Conservation (phyloP, 2,113 vertebrate species). For the Pomatostomus ruficeps region DNA sequence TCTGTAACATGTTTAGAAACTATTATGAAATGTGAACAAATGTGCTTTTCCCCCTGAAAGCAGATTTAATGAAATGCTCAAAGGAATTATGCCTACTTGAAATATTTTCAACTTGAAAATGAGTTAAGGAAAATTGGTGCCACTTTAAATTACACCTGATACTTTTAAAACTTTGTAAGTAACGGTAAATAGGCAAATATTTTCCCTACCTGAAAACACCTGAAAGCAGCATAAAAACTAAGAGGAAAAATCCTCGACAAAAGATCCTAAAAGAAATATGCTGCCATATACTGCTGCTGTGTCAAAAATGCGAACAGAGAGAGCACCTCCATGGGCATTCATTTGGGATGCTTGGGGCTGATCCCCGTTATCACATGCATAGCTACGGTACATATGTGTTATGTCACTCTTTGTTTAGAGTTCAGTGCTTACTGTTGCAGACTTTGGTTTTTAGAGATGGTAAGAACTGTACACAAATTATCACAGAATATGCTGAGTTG, state of each 20-base stretch:
- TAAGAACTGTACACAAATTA: not conserved
- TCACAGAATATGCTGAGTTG: not conserved
- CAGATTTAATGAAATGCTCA: not conserved
- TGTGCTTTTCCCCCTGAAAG: not conserved
- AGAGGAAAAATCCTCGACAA: not conserved
- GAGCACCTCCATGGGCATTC: fast-evolving
- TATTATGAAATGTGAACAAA: not conserved
- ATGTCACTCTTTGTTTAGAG: not conserved
- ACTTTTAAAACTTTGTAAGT: not conserved
- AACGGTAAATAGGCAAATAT: not conserved
- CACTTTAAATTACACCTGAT: not conserved
- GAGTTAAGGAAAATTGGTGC: not conserved
- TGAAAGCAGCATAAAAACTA: not conserved
- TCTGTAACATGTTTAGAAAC: not conserved
- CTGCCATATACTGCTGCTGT: not conserved
- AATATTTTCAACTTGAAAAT: not conserved
- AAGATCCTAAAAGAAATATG: not conserved
- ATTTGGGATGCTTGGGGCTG: not conserved
- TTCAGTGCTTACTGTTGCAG: not conserved
- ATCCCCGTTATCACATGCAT: fast-evolving
- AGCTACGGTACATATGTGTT: fast-evolving
- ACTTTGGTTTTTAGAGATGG: not conserved
- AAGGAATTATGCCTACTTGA: not conserved
- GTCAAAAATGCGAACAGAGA: not conserved
- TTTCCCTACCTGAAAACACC: not conserved